phyloP scores from a whole-genome alignment of 2,888 invertebrate genomes.

The Vesta saturnalis region DNA sequence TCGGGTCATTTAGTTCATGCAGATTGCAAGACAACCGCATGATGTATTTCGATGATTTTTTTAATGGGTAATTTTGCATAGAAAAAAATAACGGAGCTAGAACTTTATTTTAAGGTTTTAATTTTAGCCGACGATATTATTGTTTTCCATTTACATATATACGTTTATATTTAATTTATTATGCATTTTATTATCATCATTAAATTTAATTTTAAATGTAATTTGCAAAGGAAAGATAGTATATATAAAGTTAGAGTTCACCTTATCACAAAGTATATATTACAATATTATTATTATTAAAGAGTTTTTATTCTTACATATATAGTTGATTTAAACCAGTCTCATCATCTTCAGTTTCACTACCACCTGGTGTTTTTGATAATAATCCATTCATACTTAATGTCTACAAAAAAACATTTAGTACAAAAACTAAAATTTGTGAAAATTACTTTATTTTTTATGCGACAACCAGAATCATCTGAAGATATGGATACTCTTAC shows the following conservation, averaged over 20 bases:
- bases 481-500: conserved; percentile 57
- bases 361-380: conserved; percentile 60
- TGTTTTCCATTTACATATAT: too few species aligned
- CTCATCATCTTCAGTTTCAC: conserved; percentile 52
- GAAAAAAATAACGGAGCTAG: too few species aligned
- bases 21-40: too few species aligned
- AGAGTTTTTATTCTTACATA: conserved; percentile 17
- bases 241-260: background rate
- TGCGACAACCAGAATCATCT: conserved; percentile 54
- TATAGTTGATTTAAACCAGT: background rate
- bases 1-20: too few species aligned
- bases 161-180: too few species aligned
- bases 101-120: too few species aligned
- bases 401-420: conserved; percentile 14
- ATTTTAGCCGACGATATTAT: too few species aligned
- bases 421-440: background rate
- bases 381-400: conserved; percentile 44
- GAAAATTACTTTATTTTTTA: conserved; percentile 29
- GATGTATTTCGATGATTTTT: too few species aligned
- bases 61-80: too few species aligned
- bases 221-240: background rate
- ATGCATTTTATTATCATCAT: too few species aligned
- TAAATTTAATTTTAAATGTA: too few species aligned
- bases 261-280: background rate
- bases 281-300: conserved; percentile 3